Percentiles rank a stretch among this genome's conserved stretches.
These are phyloP conservation scores for Numida meleagris DNA, from an alignment of 2,113 vertebrate species.

Conservation along the genomic window DNA sequence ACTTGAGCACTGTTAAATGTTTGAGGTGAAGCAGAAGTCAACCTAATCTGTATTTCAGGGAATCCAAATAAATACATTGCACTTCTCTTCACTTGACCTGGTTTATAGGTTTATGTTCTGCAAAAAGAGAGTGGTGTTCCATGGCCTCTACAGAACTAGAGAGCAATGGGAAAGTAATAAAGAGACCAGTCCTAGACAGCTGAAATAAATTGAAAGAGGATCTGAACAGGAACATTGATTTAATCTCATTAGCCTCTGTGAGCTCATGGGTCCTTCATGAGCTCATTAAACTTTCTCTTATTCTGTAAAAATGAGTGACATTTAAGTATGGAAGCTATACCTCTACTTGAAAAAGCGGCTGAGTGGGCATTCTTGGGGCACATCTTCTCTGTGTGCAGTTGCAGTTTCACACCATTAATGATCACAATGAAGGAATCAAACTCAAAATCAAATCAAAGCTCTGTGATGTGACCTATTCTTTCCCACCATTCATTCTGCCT, in stretches of 20 bases:
- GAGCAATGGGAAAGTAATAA: background rate
- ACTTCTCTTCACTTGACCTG: background rate
- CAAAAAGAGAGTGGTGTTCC: background rate
- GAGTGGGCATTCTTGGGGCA: background rate
- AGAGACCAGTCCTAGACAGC: background rate
- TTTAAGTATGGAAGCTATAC: background rate
- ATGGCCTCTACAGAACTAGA: background rate
- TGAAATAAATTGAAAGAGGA: background rate
- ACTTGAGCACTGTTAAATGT: background rate
- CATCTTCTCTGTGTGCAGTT: background rate
- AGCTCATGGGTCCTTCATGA: background rate
- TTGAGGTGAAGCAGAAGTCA: background rate
- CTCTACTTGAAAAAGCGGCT: background rate
- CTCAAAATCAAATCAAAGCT: background rate
- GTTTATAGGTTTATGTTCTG: background rate
- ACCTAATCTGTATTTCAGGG: background rate
- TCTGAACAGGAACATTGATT: background rate
- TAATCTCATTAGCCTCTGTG: background rate
- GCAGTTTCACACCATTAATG: background rate
- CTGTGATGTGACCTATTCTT: background rate
- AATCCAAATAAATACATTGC: background rate
- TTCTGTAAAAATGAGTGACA: background rate
- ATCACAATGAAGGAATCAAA: background rate
- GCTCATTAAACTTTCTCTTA: background rate
- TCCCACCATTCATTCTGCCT: background rate